These are phyloP conservation scores for Pelmatolapia mariae DNA, from an alignment of 2,113 vertebrate species.

Conservation along the genomic window DNA sequence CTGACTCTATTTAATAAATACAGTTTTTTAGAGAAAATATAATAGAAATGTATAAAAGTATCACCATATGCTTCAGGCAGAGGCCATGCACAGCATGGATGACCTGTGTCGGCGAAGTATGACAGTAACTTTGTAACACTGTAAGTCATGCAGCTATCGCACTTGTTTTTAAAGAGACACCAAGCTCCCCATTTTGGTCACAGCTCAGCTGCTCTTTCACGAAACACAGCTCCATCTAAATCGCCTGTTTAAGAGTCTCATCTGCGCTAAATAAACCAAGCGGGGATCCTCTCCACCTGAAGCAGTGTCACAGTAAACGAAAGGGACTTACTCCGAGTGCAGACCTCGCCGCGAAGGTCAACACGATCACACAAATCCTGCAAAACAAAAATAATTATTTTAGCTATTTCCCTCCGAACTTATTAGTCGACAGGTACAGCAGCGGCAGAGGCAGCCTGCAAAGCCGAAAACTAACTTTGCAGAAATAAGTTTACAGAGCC, in stretches of 20 bases:
- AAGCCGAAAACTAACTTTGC: neutral
- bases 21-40: neutral
- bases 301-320: constrained; percentile 1
- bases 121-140: neutral
- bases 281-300: neutral
- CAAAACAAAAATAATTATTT: neutral
- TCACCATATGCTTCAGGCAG: neutral
- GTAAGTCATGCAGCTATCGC: neutral
- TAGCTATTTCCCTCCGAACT: neutral
- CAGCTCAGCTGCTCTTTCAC: neutral
- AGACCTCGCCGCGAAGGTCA: constrained; percentile 22
- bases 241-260: neutral
- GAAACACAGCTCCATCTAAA: neutral
- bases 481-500: neutral
- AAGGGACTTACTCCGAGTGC: constrained; percentile 68
- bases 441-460: neutral
- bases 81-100: neutral
- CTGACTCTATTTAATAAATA: neutral
- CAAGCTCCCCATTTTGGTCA: neutral
- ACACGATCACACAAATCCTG: constrained; percentile 52
- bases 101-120: neutral
- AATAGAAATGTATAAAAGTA: neutral
- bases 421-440: neutral
- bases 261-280: neutral
- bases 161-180: neutral